These are phyloP conservation scores for Platyura marginata DNA, from an alignment of 1,140 invertebrate species.

Conservation along the genomic window DNA sequence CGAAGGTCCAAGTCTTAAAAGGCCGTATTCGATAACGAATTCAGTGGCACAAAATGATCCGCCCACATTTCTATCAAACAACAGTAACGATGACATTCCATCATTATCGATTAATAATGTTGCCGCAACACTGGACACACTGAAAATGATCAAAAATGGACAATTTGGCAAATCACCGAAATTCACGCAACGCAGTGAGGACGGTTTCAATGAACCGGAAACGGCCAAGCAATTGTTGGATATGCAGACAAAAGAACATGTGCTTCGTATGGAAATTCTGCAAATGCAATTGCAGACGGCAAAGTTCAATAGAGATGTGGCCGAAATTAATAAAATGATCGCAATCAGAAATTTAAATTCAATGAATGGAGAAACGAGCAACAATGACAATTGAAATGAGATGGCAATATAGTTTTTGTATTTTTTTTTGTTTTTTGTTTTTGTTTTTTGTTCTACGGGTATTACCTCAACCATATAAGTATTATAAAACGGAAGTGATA, in stretches of 20 bases:
- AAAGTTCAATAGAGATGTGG: slow-evolving; percentile 21
- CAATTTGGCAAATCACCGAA: slow-evolving; percentile 4
- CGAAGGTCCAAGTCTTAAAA: slow-evolving; percentile 11
- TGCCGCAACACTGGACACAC: slow-evolving; percentile 20
- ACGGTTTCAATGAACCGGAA: neutral
- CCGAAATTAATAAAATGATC: slow-evolving; percentile 23
- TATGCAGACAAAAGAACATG: slow-evolving; percentile 24
- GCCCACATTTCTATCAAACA: no score
- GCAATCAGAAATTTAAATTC: slow-evolving; percentile 7
- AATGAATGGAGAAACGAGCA: no score
- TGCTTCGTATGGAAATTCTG: slow-evolving; percentile 23
- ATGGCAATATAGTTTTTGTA: no score
- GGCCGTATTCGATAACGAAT: neutral
- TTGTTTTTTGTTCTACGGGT: no score
- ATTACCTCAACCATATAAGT: no score
- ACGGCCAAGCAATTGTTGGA: slow-evolving; percentile 21
- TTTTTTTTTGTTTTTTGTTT: no score
- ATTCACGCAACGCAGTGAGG: slow-evolving; percentile 4
- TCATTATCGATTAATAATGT: slow-evolving; percentile 21
- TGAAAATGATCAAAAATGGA: slow-evolving; percentile 16
- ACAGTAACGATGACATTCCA: neutral
- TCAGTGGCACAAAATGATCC: neutral
- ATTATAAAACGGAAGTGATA: no score
- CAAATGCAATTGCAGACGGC: slow-evolving; percentile 23
- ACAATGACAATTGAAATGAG: no score